These are phyloP conservation scores for Clunio marinus DNA, from an alignment of 2,888 invertebrate genomes.

Conservation along the genomic window DNA sequence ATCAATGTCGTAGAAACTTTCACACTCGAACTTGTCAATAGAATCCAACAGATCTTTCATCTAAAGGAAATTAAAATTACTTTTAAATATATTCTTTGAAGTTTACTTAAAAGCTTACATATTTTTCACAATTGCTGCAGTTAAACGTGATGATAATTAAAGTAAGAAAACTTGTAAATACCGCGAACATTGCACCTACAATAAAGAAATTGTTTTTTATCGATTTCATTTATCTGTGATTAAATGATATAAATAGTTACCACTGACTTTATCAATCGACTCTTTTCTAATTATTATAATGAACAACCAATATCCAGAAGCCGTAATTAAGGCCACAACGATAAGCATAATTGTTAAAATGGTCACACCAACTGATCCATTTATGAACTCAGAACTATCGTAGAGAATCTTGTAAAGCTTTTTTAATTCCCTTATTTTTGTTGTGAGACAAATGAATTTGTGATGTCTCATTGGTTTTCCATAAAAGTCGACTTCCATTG, in stretches of 20 bases:
- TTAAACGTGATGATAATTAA: background rate
- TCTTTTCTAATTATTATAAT: background rate
- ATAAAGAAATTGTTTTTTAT: background rate
- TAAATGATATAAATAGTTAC: background rate
- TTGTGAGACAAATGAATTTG: background rate
- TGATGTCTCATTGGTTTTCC: background rate
- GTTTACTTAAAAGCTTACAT: background rate
- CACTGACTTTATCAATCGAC: background rate
- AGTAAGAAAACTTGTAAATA: background rate
- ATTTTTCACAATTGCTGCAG: background rate
- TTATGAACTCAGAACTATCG: slow-evolving; percentile 5
- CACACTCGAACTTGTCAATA: slow-evolving; percentile 2
- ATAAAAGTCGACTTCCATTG: background rate
- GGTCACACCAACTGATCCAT: slow-evolving; percentile 1
- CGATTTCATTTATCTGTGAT: background rate
- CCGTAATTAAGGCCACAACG: background rate
- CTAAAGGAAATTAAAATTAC: background rate
- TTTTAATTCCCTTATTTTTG: background rate
- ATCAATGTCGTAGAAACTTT: background rate
- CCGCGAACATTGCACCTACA: background rate
- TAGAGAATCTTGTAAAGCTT: slow-evolving; percentile 6
- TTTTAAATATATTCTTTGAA: background rate
- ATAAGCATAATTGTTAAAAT: background rate
- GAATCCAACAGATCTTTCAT: background rate
- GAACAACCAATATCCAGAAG: slow-evolving; percentile 13